Conservation (phyloP, 2,113 vertebrate species). For the Nicator chloris region DNA sequence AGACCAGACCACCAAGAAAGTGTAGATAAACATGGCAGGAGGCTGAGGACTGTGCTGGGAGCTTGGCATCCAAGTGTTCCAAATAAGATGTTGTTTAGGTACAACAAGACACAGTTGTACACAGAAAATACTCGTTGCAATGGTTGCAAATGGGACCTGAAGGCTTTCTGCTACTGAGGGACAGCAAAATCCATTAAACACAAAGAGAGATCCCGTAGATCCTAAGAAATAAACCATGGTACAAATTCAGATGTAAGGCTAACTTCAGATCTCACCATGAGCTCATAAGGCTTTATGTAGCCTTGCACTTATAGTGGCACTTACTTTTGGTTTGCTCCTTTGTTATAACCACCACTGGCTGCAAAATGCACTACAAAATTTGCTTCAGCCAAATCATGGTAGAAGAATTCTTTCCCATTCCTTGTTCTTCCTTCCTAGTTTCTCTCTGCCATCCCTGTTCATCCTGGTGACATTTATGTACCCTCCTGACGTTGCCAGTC, state of each 20-base stretch:
- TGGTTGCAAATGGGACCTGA: neutral
- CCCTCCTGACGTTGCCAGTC: neutral
- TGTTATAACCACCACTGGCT: neutral
- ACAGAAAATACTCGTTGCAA: neutral
- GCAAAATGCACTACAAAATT: neutral
- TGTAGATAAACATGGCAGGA: slow-evolving; percentile 40
- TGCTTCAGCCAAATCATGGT: neutral
- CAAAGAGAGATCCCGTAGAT: neutral
- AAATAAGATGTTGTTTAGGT: neutral
- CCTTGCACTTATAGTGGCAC: neutral
- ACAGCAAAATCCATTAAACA: neutral
- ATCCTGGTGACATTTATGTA: neutral
- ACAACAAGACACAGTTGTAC: neutral
- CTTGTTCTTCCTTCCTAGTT: neutral
- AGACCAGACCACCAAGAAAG: slow-evolving; percentile 49
- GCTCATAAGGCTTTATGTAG: neutral
- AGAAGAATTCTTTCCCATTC: neutral
- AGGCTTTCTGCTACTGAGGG: neutral
- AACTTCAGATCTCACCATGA: neutral
- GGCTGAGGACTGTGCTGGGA: neutral
- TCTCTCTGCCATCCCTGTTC: neutral
- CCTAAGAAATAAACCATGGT: neutral
- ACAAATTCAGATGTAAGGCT: neutral
- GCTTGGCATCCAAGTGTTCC: neutral
- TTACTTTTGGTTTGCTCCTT: neutral